Evolutionary conservation across 2,888 invertebrate genomes (phyloP).

Genomic region (Candidula unifasciata): DNA sequence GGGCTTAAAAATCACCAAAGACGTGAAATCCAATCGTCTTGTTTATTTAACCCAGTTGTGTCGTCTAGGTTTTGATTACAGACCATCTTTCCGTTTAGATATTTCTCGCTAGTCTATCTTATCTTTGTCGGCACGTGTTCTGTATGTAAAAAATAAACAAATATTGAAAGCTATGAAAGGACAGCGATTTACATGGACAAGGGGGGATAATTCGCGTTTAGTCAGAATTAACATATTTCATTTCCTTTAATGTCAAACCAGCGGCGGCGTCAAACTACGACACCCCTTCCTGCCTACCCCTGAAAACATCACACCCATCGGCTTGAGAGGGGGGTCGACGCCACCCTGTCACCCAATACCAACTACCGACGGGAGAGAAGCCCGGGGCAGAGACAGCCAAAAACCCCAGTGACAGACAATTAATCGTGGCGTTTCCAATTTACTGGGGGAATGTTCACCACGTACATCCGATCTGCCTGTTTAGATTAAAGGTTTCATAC

Average conservation of each 20-base stretch:
- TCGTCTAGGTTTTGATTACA: not conserved
- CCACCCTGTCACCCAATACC: conserved; percentile 33
- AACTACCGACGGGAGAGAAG: not conserved
- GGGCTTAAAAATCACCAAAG: not conserved
- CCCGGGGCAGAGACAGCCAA: not conserved
- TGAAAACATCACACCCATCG: conserved; percentile 21
- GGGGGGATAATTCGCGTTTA: not conserved
- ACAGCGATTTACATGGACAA: too few relatives aligned
- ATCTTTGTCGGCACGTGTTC: not conserved
- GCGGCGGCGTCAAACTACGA: not conserved
- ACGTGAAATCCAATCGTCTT: not conserved
- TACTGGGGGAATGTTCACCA: conserved; percentile 44
- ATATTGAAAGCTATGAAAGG: not conserved
- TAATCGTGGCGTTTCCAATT: conserved; percentile 50
- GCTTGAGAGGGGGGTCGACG: conserved; percentile 34
- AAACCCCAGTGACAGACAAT: conserved; percentile 45
- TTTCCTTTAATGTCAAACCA: conserved; percentile 6
- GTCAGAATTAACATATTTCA: conserved; percentile 24
- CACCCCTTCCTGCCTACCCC: not conserved
- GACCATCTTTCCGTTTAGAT: not conserved
- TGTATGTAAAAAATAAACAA: not conserved
- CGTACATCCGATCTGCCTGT: conserved; percentile 42
- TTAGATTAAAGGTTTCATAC: conserved; percentile 44
- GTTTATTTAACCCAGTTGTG: not conserved
- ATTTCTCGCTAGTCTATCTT: not conserved